Base-by-base conservation (phyloP, 2,888 invertebrate species). In the Apoda limacodes region DNA sequence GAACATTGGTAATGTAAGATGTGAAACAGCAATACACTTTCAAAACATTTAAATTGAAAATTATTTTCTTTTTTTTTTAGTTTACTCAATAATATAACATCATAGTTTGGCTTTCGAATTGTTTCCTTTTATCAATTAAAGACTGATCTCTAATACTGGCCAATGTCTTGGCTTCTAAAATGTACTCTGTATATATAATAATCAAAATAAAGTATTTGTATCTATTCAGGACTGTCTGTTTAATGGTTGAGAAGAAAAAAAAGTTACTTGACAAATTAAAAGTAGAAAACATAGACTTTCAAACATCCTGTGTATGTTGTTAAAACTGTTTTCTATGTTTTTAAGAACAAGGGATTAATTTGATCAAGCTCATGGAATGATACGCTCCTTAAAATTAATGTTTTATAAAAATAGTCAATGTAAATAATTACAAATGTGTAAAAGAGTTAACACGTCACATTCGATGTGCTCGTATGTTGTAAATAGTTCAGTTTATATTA, bases 401-500 rank as follows among this genome's bases (percentile, higher is more conserved):
- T 72, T 65, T 64, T 63, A 64, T 60, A 17, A 6, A 34, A 38
- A 64, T 76, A 80, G 78, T 78, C 69, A 76, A 64, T 82, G 80
- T 82, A 81, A 67, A 81, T 82, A 81, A 59, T 57, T 68, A 70
- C 62, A 65, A 63, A 61, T 65, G 55, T 64, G 60, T 72, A 66
- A 66, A 69, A 57, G 57, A 60, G 57, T 55, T 58, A 57, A 54
- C 66, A 60, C 52, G 65, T 68, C 64, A 51, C 53, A 44, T 53
- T 43, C 43, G 68, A 61, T 56, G 71, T 64, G 69, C 55, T 65
- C 63, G 59, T 70, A 66, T 62, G 66, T 57, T 81, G 80, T 81
- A 82, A 71, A 81, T 81, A 81, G 55, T 69, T 63, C 64, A 60
- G 50, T 71, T 72, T 70, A 66, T 68, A 68, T 63, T 59, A 55